These are phyloP conservation scores for Microcebus tavaratra DNA, from an alignment of 2,113 vertebrate species.

Conservation along the genomic window DNA sequence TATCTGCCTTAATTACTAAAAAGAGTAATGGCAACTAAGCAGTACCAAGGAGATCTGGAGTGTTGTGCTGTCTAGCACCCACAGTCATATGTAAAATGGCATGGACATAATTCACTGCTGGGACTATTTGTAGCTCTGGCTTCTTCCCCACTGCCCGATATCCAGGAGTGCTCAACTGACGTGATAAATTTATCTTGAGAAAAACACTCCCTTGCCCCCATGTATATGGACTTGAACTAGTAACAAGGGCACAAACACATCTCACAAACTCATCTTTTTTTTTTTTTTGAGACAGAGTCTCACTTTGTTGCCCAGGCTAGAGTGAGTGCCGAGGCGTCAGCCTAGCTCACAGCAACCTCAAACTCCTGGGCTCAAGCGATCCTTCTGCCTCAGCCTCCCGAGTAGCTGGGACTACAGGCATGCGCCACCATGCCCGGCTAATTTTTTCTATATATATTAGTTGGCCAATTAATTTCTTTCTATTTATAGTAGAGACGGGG, in stretches of 20 bases:
- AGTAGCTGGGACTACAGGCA: too few species aligned
- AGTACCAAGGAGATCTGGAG: not conserved
- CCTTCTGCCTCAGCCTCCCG: too few species aligned
- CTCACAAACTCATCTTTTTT: not conserved
- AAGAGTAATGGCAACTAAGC: not conserved
- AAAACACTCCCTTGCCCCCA: not conserved
- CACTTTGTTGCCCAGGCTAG: too few species aligned
- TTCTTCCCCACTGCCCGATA: not conserved
- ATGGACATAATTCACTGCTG: not conserved
- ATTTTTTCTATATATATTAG: too few species aligned
- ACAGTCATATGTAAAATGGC: not conserved
- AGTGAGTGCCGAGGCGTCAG: too few species aligned
- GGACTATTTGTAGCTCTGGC: not conserved
- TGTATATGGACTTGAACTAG: not conserved
- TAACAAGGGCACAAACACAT: not conserved
- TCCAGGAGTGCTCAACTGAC: not conserved
- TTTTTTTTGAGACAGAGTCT: too few species aligned
- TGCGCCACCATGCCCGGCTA: too few species aligned
- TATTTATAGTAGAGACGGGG: too few species aligned
- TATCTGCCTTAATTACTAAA: not conserved
- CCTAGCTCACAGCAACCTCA: too few species aligned
- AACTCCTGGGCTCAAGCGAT: too few species aligned
- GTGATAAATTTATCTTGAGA: not conserved
- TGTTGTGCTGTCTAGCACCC: not conserved
- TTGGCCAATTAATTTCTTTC: too few species aligned